Evolutionary conservation across 2,113 vertebrate genomes (phyloP).

Genomic region (Dasyprocta punctata): DNA sequence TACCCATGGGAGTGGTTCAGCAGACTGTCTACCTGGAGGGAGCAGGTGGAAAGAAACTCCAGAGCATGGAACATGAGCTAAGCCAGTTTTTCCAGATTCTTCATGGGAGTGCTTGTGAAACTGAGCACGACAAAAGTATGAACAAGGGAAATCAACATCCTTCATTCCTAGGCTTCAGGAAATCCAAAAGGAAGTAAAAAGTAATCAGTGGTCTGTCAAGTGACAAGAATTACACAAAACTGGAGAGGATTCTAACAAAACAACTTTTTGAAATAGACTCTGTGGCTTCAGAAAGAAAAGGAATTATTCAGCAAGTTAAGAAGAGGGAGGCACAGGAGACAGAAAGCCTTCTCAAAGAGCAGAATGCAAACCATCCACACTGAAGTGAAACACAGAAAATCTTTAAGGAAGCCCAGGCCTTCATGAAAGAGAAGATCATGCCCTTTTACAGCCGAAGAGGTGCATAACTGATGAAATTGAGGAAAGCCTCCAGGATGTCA

Average conservation of each 20-base stretch:
- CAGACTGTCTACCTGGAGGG: not conserved
- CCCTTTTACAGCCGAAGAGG: conserved; percentile 88
- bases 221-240: conserved; percentile 93
- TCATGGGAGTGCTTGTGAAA: conserved; percentile 73
- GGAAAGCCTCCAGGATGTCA: not conserved
- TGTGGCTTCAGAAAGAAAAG: conserved; percentile 92
- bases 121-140: conserved; percentile 91
- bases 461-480: conserved; percentile 87
- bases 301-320: conserved; percentile 92
- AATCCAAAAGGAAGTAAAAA: conserved; percentile 92
- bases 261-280: conserved; percentile 96
- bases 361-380: conserved; percentile 93
- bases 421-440: conserved; percentile 91
- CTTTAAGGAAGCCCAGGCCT: conserved; percentile 90
- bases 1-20: not conserved
- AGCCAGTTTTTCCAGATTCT: not conserved
- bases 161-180: conserved; percentile 93
- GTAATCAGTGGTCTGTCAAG: conserved; percentile 93
- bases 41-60: not conserved
- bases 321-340: conserved; percentile 93
- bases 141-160: conserved; percentile 95
- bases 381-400: conserved; percentile 92
- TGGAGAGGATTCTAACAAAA: conserved; percentile 92
- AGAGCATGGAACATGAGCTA: rapidly evolving
- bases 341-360: conserved; percentile 86